Evolutionary conservation across 2,113 vertebrate species (phyloP).

Genomic region (Himantopus leucocephalus): DNA sequence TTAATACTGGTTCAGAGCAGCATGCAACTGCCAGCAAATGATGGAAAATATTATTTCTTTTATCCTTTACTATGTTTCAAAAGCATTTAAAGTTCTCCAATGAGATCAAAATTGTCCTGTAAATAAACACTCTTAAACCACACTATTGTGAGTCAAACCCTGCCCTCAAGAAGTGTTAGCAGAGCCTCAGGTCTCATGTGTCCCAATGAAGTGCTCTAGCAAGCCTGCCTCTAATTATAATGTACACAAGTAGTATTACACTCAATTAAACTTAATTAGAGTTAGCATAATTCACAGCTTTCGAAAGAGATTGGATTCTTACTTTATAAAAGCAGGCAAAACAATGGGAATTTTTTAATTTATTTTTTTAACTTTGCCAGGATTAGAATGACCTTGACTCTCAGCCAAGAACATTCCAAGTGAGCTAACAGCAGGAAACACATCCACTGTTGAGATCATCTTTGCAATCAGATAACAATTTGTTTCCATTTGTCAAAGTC

Average conservation of each 20-base stretch:
- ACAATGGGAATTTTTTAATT: slow-evolving; percentile 39
- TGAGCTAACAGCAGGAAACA: slow-evolving; percentile 56
- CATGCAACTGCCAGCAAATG: background rate
- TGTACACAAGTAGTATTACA: background rate
- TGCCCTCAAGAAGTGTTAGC: background rate
- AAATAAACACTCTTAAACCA: background rate
- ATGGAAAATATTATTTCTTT: background rate
- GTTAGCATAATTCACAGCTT: background rate
- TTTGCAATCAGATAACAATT: slow-evolving; percentile 43
- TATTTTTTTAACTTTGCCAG: background rate
- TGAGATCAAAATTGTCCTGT: background rate
- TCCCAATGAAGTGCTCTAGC: background rate
- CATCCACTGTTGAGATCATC: slow-evolving; percentile 48
- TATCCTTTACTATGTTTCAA: background rate
- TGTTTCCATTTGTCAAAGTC: slow-evolving; percentile 35
- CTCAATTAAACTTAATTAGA: background rate
- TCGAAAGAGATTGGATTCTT: background rate
- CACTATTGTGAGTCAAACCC: background rate
- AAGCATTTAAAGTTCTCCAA: background rate
- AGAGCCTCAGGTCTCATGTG: background rate
- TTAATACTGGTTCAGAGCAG: background rate
- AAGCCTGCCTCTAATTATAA: background rate
- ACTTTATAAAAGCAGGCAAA: slow-evolving; percentile 38
- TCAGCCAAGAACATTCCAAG: slow-evolving; percentile 67
- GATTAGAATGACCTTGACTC: slow-evolving; percentile 52